Evolutionary conservation across 2,797 vertebrate genomes (phyloP), one percentile per base, ranked within the genome.

Genomic region (Acrossocheilus wenchowensis): DNA sequence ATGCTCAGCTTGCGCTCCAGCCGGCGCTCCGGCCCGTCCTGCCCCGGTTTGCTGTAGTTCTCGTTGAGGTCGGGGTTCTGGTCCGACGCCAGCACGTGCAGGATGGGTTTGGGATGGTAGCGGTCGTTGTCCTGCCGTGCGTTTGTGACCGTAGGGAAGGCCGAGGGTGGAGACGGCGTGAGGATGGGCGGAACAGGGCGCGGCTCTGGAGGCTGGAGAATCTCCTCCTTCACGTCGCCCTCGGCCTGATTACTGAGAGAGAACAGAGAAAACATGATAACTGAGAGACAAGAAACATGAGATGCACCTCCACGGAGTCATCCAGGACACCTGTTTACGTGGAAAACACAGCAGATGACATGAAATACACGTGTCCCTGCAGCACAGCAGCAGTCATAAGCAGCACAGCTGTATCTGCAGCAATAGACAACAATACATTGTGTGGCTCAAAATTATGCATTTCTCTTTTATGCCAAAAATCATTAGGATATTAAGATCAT

Each of bases 41-140:
- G 95, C 43, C 92, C 80, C 60, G 95, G 89, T 83, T 97, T 97
- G 91, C 4, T 96, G 23, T 97, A 98, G 93, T 98, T 99, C 91
- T 98, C 96, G 0, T 99, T 98, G 92, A 98, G 96, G 92, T 98
- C 97, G 95, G 93, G 92, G 57, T 93, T 94, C 92, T 94, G 89
- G 73, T 79, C 91, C 2, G 96, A 95, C 0, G 96, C 95, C 91
- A 98, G 92, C 88, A 97, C 92, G 62, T 99, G 97, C 83, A 99
- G 94, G 90, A 99, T 96, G 4, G 98, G 98, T 93, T 99, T 99
- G 88, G 98, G 98, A 87, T 99, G 98, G 93, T 99, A 99, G 93
- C 98, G 96, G 85, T 99, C 98, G n/a, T 96, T 98, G 95, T 99
- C 98, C 93, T 98, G 97, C 92, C 98, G 96, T 82, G 98, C 98